Percentiles rank a stretch among this genome's conserved stretches.
Conservation (phyloP, 1,140 invertebrate genomes). For the Drosophila neocordata region DNA sequence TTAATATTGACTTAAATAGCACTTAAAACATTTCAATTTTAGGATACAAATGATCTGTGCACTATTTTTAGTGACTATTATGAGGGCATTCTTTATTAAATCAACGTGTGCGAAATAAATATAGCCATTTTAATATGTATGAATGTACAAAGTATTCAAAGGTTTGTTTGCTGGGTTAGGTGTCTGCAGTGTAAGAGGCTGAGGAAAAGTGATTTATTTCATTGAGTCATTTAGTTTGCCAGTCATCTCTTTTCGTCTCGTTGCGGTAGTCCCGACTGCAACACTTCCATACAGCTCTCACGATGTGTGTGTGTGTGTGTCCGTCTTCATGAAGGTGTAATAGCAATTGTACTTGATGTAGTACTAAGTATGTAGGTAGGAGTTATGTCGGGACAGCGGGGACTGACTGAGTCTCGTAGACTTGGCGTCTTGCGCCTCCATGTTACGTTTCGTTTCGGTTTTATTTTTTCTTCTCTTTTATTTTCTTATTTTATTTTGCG, state of each 20-base stretch:
- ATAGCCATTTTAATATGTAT: too few species aligned
- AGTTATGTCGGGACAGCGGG: slow-evolving; percentile 16
- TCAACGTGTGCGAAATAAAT: too few species aligned
- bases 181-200: neutral
- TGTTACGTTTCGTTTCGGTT: slow-evolving; percentile 28
- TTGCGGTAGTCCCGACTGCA: slow-evolving; percentile 2
- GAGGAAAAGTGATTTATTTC: slow-evolving; percentile 30
- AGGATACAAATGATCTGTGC: too few species aligned
- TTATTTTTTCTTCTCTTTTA: slow-evolving; percentile 31
- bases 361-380: neutral
- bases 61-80: too few species aligned
- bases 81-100: neutral
- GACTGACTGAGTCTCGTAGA: slow-evolving; percentile 30
- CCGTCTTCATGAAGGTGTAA: slow-evolving; percentile 50
- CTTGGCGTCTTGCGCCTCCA: slow-evolving; percentile 11
- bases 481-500: slow-evolving; percentile 59
- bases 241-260: slow-evolving; percentile 22
- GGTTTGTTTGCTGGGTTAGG: neutral
- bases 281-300: neutral
- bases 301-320: neutral
- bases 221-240: slow-evolving; percentile 56
- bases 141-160: neutral
- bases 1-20: too few species aligned
- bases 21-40: too few species aligned
- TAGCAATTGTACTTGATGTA: slow-evolving; percentile 44